These are phyloP conservation scores for Agelastica alni DNA, from an alignment of 2,888 invertebrate species.

Conservation along the genomic window DNA sequence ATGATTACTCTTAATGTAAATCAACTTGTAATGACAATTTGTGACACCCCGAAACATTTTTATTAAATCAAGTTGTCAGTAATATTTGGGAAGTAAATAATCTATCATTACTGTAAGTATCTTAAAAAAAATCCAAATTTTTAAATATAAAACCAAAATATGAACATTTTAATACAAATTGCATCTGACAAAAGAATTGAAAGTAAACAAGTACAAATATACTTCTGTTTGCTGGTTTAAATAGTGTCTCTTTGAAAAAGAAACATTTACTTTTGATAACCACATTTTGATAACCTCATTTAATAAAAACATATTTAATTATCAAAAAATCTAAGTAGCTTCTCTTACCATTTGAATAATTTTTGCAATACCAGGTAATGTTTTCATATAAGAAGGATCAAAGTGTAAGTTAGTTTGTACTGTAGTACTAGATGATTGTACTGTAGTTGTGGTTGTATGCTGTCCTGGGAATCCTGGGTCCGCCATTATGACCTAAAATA, in stretches of 20 bases:
- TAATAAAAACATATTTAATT: neutral
- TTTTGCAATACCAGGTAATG: conserved; percentile 78
- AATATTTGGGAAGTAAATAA: too few species aligned
- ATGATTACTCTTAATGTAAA: too few species aligned
- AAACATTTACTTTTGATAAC: neutral
- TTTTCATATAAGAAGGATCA: conserved; percentile 72
- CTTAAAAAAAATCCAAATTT: neutral
- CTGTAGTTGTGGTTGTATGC: conserved; percentile 72
- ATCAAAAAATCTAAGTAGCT: conserved; percentile 1
- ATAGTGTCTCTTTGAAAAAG: neutral
- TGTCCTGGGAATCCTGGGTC: conserved; percentile 75
- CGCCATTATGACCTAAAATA: conserved; percentile 45
- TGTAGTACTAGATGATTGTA: conserved; percentile 68
- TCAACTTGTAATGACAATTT: too few species aligned
- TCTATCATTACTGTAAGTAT: too few species aligned
- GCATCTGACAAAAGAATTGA: too few species aligned
- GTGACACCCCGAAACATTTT: too few species aligned
- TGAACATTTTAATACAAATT: too few species aligned
- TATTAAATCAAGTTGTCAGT: too few species aligned
- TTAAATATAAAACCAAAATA: too few species aligned
- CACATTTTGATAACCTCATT: neutral
- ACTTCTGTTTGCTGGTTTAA: too few species aligned
- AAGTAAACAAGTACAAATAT: too few species aligned
- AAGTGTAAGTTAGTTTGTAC: conserved; percentile 77
- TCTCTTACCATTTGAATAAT: conserved; percentile 73